Base-by-base conservation (phyloP, 2,113 vertebrate species). In the Gyps fulvus region DNA sequence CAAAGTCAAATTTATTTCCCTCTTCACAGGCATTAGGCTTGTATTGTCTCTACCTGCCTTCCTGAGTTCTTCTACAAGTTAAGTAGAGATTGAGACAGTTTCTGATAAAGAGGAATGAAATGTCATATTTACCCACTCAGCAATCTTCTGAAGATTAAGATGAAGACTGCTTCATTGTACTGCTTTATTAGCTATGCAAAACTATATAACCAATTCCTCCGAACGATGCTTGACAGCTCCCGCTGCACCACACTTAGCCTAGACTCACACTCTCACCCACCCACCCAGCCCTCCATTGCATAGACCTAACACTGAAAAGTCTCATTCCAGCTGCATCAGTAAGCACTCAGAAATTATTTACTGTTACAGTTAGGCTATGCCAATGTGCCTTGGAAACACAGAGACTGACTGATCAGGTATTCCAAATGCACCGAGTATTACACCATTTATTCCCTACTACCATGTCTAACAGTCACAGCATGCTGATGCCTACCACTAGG, bases 151-250 rank as follows among this genome's bases (percentile, higher is more conserved):
- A 62, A 91, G 45, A 31, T 8, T 26, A 14, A 59, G 31, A 26
- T 7, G 22, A 49, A 40, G 43, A 18, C 47, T 18, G 71, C 32
- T 43, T 43, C 15, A 6, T 14, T 19, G 34, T 34, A 23, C 45
- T 59, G 57, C 52, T 49, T 34, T 22, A 25, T n/a, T 6, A 63
- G 23, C 20, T 9, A 63, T 1, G 49, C 54, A 73, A n/a, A 67
- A 26, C 40, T 5, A 9, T 2, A 5, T 2, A 47, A 27, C 10
- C 16, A 9, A 3, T 5, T n/a, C 25, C 62, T 45, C 36, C 4
- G 2, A 7, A 25, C 0, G 9, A 36, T 5, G 22, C n/a, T 2
- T 6, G 38, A 38, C 31, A 34, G 62, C 38, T 59, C n/a, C 50
- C 3, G 2, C 26, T 40, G 21, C 38, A 11, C 62, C 52, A 45